These are phyloP conservation scores for Harpalus rubripes DNA, from an alignment of 2,888 invertebrate species.

Conservation along the genomic window DNA sequence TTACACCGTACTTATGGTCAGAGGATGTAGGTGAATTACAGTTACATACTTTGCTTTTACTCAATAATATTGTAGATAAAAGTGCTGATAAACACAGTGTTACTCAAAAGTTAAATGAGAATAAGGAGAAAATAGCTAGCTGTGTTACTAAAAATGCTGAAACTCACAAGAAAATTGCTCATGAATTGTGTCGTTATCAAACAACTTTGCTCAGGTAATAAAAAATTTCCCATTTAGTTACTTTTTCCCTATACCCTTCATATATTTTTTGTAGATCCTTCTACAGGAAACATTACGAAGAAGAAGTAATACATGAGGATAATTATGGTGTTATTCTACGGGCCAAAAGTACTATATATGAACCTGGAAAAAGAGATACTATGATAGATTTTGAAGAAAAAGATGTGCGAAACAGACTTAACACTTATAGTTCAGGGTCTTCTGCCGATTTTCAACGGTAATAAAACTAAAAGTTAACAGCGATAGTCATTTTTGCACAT, in stretches of 20 bases:
- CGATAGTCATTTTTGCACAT: not conserved
- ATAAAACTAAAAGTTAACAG: not conserved
- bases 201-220: constrained; percentile 74
- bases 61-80: constrained; percentile 73
- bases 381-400: constrained; percentile 64
- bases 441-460: constrained; percentile 17
- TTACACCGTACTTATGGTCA: constrained; percentile 72
- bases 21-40: constrained; percentile 72
- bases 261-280: not conserved
- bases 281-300: constrained; percentile 10
- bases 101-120: constrained; percentile 45
- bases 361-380: constrained; percentile 42
- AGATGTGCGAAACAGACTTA: constrained; percentile 44
- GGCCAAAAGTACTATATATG: constrained; percentile 26
- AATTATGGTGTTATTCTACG: constrained; percentile 26
- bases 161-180: constrained; percentile 71
- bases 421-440: constrained; percentile 53
- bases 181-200: constrained; percentile 75
- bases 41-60: constrained; percentile 73
- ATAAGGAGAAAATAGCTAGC: constrained; percentile 52
- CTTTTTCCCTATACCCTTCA: too few relatives aligned
- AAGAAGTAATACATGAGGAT: constrained; percentile 35
- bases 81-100: constrained; percentile 43
- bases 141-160: constrained; percentile 54
- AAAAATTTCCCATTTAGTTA: not conserved